A percentile compares a stretch with the other conserved stretches of the same genome.
Evolutionary conservation across 2,797 vertebrate genomes (phyloP).

Genomic region (Taeniopygia guttata): DNA sequence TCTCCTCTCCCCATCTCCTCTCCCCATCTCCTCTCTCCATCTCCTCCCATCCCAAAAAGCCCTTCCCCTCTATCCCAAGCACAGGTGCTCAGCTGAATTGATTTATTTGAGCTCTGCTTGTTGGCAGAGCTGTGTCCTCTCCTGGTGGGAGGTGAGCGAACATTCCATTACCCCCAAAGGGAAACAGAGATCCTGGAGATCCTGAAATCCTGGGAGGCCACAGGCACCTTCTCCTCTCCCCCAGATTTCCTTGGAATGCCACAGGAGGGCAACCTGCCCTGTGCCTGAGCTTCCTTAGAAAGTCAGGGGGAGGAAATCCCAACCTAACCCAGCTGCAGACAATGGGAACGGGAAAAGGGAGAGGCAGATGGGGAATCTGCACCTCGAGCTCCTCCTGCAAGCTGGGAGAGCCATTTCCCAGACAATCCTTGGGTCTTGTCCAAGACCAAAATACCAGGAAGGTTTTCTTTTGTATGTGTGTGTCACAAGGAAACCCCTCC

Average conservation of each 20-base stretch:
- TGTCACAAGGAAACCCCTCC: neutral
- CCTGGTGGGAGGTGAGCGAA: fast-evolving
- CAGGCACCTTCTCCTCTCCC: neutral
- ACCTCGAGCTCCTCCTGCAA: neutral
- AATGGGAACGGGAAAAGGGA: neutral
- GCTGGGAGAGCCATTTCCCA: neutral
- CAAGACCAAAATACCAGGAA: neutral
- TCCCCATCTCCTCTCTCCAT: neutral
- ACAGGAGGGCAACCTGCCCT: neutral
- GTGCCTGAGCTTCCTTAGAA: neutral
- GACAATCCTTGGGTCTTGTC: neutral
- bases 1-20: too few species aligned
- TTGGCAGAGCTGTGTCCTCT: neutral
- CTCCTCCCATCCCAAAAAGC: neutral
- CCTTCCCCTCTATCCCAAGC: neutral
- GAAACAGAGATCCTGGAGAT: neutral
- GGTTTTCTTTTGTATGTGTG: neutral
- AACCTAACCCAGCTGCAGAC: fast-evolving
- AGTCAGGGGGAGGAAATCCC: neutral
- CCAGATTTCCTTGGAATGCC: neutral
- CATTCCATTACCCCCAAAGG: neutral
- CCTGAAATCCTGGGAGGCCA: neutral
- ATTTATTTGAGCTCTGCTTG: neutral
- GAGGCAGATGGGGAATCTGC: neutral
- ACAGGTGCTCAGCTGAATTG: neutral